Base-by-base conservation (phyloP, 1,140 invertebrate genomes). In the Bombus cullumanus region DNA sequence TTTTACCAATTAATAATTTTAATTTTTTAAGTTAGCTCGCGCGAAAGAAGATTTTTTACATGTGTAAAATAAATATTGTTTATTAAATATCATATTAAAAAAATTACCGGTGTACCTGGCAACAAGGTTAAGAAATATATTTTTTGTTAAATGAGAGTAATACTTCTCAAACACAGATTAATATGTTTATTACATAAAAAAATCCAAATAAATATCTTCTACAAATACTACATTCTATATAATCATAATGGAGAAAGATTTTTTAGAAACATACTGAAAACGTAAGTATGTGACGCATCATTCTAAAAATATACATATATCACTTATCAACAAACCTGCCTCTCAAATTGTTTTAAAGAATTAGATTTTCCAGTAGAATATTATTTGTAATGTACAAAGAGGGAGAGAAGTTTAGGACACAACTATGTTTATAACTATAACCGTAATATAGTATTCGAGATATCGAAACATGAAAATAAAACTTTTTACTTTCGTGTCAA, bases 301-400 rank as follows among this genome's bases (percentile, higher is more conserved):
- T 75, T 76, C 25, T 66, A 76, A 43, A 53, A 37, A 53, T 83
- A 64, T 34, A 66, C n/a, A 62, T 62, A 66, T 22, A 2, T n/a
- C 25, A 25, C 8, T 12, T 83, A 53, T 57, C 18, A 43, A 83
- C 74, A 41, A 83, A 83, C 81, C 74, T 77, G 74, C 25, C 64
- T 25, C 22, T 31, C 22, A 25, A 47, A 53, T 62, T 53, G 12
- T 64, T 66, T 57, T 15, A 28, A 41, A 68, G n/a, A 66, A 66
- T 53, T 28, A 13, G 6, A n/a, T 37, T 53, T 39, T 57, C 22
- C 18, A 43, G 25, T 68, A 68, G 41, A 76, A 81, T 25, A 13
- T 47, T 10, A 8, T 83, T 22, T 57, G 6, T 37, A 66, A 79
- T 47, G 0, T 10, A 13, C 10, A n/a, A 12, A 28, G 18, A n/a